Conservation (phyloP, 2,888 invertebrate genomes). For the Eilema depressum region DNA sequence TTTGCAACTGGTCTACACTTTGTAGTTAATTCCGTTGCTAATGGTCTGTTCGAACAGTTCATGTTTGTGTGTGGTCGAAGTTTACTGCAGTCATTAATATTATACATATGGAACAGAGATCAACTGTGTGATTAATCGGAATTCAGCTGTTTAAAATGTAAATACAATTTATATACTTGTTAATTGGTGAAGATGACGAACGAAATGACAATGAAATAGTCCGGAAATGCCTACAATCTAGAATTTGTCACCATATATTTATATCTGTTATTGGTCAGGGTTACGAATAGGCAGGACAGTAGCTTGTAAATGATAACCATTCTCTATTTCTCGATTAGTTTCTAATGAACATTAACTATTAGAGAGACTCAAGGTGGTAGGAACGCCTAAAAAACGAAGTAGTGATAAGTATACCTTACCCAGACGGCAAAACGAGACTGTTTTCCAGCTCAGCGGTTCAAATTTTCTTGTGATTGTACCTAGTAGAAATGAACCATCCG, state of each 20-base stretch:
- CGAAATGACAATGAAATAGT: neutral
- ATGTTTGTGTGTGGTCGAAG: constrained; percentile 59
- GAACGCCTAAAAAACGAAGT: no score
- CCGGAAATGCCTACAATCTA: neutral
- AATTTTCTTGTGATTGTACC: neutral
- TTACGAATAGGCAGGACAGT: neutral
- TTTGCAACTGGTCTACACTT: constrained; percentile 55
- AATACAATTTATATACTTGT: neutral
- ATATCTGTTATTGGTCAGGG: neutral
- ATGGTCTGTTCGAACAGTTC: constrained; percentile 50
- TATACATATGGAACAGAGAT: constrained; percentile 40
- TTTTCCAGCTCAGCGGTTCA: neutral
- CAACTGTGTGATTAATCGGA: constrained; percentile 34
- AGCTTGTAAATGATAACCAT: neutral
- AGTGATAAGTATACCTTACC: no score
- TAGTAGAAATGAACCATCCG: neutral
- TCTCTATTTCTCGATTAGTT: no score
- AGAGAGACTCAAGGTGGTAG: neutral
- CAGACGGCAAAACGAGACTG: no score
- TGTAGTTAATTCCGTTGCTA: constrained; percentile 57
- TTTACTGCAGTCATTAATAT: constrained; percentile 53
- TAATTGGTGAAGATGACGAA: neutral
- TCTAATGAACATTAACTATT: no score
- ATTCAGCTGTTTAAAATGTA: constrained; percentile 13
- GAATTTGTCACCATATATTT: neutral